phyloP scores from a whole-genome alignment of 64 coral and sea anemone genomes.

The Stichodactyla mertensii region DNA sequence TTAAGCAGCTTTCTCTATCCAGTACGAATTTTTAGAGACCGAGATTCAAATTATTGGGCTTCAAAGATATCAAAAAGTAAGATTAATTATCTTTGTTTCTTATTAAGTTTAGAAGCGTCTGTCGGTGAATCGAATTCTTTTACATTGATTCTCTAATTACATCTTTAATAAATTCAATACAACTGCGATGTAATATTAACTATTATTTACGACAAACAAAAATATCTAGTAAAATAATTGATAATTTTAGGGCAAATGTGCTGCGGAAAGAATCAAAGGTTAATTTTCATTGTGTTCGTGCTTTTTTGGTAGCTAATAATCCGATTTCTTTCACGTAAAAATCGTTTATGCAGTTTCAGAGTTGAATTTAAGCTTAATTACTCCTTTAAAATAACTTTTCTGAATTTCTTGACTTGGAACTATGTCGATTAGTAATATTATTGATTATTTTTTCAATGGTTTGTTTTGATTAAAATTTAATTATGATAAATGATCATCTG shows the following conservation, averaged over 20 bases:
- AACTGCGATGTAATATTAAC: background rate
- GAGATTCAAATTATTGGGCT: background rate
- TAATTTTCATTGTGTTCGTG: background rate
- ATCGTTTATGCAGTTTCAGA: background rate
- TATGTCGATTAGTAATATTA: background rate
- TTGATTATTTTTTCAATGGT: background rate
- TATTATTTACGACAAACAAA: background rate
- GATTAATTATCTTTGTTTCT: background rate
- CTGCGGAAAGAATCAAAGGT: background rate
- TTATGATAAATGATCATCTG: background rate
- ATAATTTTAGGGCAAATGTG: constrained; percentile 1
- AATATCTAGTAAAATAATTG: background rate
- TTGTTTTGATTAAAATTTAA: background rate
- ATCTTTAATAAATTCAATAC: background rate
- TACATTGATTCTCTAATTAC: background rate
- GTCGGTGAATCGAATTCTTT: background rate
- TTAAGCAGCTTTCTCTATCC: background rate
- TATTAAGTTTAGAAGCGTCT: background rate
- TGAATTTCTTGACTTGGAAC: background rate
- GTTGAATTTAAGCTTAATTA: background rate
- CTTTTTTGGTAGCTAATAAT: background rate
- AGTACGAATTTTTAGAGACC: background rate
- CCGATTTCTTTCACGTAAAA: background rate
- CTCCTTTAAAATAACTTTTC: background rate
- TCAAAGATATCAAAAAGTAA: background rate